Evolutionary conservation across 2,113 vertebrate genomes (phyloP), one percentile per base, ranked within the genome.

Genomic region (Macrotis lagotis): DNA sequence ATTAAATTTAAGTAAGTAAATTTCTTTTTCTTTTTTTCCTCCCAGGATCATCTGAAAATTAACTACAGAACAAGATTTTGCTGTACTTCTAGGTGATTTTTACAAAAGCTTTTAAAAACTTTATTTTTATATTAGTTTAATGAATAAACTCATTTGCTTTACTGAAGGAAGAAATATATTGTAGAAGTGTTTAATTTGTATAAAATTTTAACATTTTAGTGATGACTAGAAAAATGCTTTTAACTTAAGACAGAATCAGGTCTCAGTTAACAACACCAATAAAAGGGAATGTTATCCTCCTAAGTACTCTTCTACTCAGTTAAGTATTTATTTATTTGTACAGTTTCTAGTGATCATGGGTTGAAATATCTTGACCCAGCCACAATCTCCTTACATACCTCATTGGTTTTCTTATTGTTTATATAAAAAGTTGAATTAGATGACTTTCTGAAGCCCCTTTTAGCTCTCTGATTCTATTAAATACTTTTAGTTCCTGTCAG

Each of bases 21-120:
- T 8, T 0, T 37, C 51, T 66, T 97, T 91, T 96, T 59, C 52
- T 92, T 52, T 96, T 97, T 28, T 95, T 96, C 97, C 96, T 98
- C 94, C 97, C 97, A 99, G 98, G 95, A 96, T 97, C 92, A 49
- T 89, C 97, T 98, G 1, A 99, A 98, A 96, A 98, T 96, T 89
- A 93, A 50, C 48, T 98, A 98, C 94, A 98, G 98, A 97, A 12
- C 97, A 96, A 98, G 98, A 97, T 98, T 98, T 97, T 98, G 98
- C 96, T 93, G 53, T 0, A 88, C 97, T 74, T 88, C 90, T 83
- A 97, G 97, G 97, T 98, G 49, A 96, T 88, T 96, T 91, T 22
- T 92, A 51, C 47, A 94, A 93, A 88, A 91, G 22, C 22, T 92
- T 96, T 96, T 94, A 25, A 4, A 91, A 92, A 25, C 88, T 83